Conservation (phyloP, 2,888 invertebrate species). For the Pomacea canaliculata region DNA sequence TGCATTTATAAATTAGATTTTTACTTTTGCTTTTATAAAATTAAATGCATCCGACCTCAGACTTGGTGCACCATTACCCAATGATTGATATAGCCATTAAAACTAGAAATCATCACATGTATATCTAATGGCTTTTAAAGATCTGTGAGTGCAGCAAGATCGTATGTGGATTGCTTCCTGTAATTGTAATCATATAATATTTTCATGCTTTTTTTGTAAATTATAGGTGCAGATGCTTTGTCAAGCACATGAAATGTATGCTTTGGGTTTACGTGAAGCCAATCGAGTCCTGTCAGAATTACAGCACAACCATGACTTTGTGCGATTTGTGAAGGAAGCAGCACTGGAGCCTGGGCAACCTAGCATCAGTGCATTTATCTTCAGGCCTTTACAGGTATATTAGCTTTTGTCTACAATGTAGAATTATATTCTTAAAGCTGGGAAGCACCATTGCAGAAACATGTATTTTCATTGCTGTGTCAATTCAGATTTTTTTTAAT, state of each 20-base stretch:
- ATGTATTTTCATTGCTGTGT: neutral
- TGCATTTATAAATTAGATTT: too few relatives aligned
- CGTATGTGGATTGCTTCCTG: too few relatives aligned
- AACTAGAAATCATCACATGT: too few relatives aligned
- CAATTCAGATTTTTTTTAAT: neutral
- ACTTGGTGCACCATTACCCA: too few relatives aligned
- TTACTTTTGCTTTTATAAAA: too few relatives aligned
- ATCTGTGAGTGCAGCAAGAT: too few relatives aligned
- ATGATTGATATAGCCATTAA: too few relatives aligned
- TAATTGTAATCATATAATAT: neutral
- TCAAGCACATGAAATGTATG: slow-evolving; percentile 63
- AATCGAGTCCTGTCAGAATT: slow-evolving; percentile 51
- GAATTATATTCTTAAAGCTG: neutral
- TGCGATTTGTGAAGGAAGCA: slow-evolving; percentile 56
- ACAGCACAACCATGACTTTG: slow-evolving; percentile 53
- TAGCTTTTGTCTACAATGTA: neutral
- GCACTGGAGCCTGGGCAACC: slow-evolving; percentile 45
- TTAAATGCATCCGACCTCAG: too few relatives aligned
- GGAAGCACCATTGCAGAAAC: neutral
- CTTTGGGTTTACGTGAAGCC: slow-evolving; percentile 58
- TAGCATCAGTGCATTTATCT: slow-evolving; percentile 56
- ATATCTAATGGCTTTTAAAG: too few relatives aligned
- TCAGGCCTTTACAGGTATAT: slow-evolving; percentile 45
- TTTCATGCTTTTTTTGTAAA: neutral
- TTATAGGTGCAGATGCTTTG: slow-evolving; percentile 55